Conservation (phyloP, 2,113 vertebrate genomes). For the Scomber japonicus region DNA sequence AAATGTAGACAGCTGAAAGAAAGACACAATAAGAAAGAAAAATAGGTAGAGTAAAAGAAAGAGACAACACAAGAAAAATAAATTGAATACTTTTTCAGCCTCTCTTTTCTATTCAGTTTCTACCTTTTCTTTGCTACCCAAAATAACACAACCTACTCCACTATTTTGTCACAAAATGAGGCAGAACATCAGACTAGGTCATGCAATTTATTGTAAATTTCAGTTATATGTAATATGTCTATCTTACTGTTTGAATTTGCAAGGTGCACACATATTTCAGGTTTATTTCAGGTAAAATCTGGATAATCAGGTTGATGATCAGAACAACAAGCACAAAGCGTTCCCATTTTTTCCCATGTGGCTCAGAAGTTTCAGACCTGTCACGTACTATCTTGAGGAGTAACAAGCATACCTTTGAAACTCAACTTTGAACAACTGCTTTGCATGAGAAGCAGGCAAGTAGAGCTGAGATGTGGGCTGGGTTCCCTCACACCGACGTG, state of each 20-base stretch:
- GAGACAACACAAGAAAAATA: constrained; percentile 12
- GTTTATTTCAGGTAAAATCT: neutral
- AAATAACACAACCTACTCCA: constrained; percentile 14
- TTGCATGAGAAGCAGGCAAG: constrained; percentile 58
- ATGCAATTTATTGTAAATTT: neutral
- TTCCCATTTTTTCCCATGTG: neutral
- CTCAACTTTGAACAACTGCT: constrained; percentile 52
- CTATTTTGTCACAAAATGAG: constrained; percentile 12
- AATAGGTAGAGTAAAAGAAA: constrained; percentile 8
- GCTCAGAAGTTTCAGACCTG: constrained; percentile 10
- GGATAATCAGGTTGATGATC: constrained; percentile 10
- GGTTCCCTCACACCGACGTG: constrained; percentile 61
- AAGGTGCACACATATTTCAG: constrained; percentile 13
- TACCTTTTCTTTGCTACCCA: constrained; percentile 4
- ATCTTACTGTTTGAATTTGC: neutral
- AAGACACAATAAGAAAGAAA: constrained; percentile 8
- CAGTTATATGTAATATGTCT: neutral
- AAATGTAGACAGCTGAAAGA: constrained; percentile 12
- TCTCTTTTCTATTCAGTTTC: constrained; percentile 27
- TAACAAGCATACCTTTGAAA: constrained; percentile 36
- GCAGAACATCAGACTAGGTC: neutral
- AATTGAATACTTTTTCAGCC: constrained; percentile 5
- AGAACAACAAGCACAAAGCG: neutral
- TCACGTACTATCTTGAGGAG: constrained; percentile 1
- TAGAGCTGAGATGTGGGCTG: constrained; percentile 43